Evolutionary conservation across 64 coral and sea anemone genomes (phyloP).

Genomic region (Stylophora pistillata): DNA sequence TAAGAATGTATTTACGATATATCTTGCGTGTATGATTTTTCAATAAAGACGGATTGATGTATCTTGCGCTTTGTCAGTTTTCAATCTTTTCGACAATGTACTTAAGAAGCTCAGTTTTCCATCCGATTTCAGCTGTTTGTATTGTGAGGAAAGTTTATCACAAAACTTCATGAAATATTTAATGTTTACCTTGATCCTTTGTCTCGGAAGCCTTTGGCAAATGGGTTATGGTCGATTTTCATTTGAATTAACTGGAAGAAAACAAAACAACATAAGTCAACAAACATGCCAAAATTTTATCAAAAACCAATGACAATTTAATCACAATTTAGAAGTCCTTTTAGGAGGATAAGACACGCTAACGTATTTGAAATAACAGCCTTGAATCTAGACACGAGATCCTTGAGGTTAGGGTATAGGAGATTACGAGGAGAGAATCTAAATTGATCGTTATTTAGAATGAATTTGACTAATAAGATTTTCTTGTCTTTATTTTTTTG

Average conservation of each 20-base stretch:
- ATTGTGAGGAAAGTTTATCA: neutral
- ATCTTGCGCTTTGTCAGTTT: neutral
- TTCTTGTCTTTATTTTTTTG: no score
- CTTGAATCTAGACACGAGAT: no score
- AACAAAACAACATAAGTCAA: neutral
- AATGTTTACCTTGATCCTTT: constrained; percentile 73
- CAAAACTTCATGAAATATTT: constrained; percentile 28
- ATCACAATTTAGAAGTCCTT: neutral
- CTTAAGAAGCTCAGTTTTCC: neutral
- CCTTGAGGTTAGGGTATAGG: no score
- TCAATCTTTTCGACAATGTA: neutral
- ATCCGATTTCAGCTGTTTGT: neutral
- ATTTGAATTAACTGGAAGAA: constrained; percentile 80
- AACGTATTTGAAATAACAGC: neutral
- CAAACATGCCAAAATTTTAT: neutral
- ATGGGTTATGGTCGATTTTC: constrained; percentile 96
- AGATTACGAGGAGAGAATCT: no score
- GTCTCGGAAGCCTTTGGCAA: constrained; percentile 90
- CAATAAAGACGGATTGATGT: constrained; percentile 9
- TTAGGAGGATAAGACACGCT: neutral
- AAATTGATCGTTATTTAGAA: no score
- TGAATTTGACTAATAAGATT: no score
- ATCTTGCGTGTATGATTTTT: neutral
- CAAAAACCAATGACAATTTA: neutral
- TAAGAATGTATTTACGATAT: neutral